Percentiles rank a stretch among this genome's conserved stretches.
phyloP scores from a whole-genome alignment of 2,113 vertebrate species.

The Turdus rufiventris region DNA sequence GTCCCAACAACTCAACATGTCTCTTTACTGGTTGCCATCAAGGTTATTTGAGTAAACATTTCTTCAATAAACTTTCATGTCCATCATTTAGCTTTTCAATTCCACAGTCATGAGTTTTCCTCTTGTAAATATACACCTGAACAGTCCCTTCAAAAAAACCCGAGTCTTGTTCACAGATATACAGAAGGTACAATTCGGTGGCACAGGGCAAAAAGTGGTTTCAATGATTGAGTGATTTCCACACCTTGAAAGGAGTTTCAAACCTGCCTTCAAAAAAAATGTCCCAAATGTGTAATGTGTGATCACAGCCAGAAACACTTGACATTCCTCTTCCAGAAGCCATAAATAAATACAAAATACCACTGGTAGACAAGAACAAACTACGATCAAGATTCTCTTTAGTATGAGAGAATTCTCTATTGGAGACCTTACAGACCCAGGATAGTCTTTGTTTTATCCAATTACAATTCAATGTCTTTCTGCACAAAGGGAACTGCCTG shows the following conservation, averaged over 20 bases:
- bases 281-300: neutral
- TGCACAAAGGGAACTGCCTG: neutral
- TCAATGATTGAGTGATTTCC: neutral
- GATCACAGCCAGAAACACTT: neutral
- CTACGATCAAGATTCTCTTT: neutral
- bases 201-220: neutral
- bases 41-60: neutral
- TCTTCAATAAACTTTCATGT: neutral
- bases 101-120: neutral
- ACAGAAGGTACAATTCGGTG: neutral
- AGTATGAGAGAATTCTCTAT: neutral
- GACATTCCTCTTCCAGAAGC: neutral
- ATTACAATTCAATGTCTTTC: neutral
- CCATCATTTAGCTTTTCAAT: neutral
- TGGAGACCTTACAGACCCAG: neutral
- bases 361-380: neutral
- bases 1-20: neutral
- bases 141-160: neutral
- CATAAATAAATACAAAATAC: neutral
- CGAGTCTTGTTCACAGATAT: neutral
- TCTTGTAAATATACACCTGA: neutral
- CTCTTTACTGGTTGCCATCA: neutral
- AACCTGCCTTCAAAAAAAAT: neutral
- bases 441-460: neutral
- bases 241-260: neutral